phyloP scores from a whole-genome alignment of 2,113 vertebrate genomes.

The Python bivittatus region DNA sequence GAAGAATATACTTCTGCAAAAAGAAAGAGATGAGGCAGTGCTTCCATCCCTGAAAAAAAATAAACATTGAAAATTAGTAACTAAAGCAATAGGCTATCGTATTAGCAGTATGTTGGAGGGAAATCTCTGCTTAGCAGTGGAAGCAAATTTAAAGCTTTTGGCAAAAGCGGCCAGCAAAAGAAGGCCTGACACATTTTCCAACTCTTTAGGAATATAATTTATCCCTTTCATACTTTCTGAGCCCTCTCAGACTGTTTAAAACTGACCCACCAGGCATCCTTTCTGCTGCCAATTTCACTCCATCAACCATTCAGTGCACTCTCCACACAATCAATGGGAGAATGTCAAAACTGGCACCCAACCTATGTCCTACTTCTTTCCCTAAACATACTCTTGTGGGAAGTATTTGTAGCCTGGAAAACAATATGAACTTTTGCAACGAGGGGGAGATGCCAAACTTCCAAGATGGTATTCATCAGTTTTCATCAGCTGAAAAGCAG shows the following conservation, averaged over 20 bases:
- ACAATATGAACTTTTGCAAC: neutral
- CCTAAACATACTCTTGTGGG: neutral
- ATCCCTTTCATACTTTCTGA: neutral
- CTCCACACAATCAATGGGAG: neutral
- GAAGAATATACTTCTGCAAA: constrained; percentile 18
- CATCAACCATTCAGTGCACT: neutral
- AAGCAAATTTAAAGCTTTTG: neutral
- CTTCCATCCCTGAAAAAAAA: constrained; percentile 36
- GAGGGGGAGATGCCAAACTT: neutral
- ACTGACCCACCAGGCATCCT: neutral
- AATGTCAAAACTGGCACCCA: neutral
- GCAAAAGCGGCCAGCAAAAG: neutral
- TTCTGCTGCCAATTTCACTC: neutral
- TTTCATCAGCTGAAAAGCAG: neutral
- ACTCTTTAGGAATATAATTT: neutral
- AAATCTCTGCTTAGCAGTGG: neutral
- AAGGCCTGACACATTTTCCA: neutral
- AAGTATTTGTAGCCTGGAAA: neutral
- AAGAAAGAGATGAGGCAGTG: neutral
- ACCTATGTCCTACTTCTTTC: neutral
- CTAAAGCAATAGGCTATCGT: neutral
- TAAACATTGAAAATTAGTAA: neutral
- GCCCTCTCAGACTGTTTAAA: neutral
- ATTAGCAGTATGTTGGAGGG: neutral
- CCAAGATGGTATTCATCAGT: neutral